Percentiles rank a stretch among this genome's conserved stretches.
These are phyloP conservation scores for Porites cylindrica DNA, from an alignment of 92 coral and sea anemone species.

Conservation along the genomic window DNA sequence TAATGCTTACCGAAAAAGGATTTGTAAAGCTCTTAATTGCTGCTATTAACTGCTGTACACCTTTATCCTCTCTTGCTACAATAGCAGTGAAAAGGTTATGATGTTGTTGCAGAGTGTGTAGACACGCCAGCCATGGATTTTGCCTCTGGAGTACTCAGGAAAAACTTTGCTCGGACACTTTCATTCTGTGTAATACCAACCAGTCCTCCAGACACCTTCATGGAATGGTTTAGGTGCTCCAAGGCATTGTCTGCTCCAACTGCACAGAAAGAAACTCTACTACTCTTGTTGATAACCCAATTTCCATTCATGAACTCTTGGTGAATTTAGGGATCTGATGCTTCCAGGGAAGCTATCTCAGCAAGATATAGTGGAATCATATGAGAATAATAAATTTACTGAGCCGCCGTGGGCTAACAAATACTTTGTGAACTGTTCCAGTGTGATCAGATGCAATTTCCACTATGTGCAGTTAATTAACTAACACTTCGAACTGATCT, in stretches of 20 bases:
- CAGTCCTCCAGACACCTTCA: conserved; percentile 59
- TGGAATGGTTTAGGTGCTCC: conserved; percentile 56
- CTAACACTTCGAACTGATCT: too few relatives aligned
- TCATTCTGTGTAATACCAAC: conserved; percentile 70
- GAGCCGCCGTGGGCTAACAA: conserved; percentile 57
- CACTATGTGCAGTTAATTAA: too few relatives aligned
- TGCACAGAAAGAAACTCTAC: conserved; percentile 65
- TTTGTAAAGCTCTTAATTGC: conserved; percentile 56
- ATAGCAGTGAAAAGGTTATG: conserved; percentile 54
- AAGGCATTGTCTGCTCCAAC: conserved; percentile 68
- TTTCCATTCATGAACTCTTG: conserved; percentile 63
- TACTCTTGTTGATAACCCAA: conserved; percentile 59
- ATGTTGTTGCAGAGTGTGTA: conserved; percentile 54
- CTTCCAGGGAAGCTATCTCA: conserved; percentile 45
- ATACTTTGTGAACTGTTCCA: conserved; percentile 52
- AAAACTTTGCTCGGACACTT: conserved; percentile 65
- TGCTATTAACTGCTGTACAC: conserved; percentile 26
- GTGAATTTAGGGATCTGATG: conserved; percentile 57
- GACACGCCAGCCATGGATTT: conserved; percentile 71
- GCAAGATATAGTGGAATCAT: conserved; percentile 72
- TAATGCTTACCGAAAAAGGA: conserved; percentile 57
- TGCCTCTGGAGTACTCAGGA: conserved; percentile 70
- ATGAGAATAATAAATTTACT: conserved; percentile 69
- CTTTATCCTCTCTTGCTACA: conserved; percentile 58
- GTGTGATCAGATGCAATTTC: conserved; percentile 63